Evolutionary conservation across 1,140 invertebrate species (phyloP), one percentile per base, ranked within the genome.

Genomic region (Drosophila willistoni): DNA sequence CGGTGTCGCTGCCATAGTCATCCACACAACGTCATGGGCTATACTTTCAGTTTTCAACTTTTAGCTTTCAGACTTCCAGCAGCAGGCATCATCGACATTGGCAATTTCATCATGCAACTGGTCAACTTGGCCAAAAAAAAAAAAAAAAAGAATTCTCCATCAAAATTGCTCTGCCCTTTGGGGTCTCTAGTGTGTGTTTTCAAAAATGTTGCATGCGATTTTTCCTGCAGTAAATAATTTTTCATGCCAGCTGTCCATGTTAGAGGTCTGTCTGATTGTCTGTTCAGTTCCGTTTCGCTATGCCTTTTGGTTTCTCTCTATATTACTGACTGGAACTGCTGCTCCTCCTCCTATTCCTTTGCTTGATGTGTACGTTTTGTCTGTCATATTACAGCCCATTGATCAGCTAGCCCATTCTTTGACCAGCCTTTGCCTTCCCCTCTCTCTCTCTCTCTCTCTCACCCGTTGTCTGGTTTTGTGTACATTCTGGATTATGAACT

Each of bases 191-290:
- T 19, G 17, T 51, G 44, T 51, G 44, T 51, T 62, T 57, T 17
- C 29, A 77, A 74, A 77, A 82, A 82, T 75, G 72, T 74, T 75
- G 84, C 73, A 73, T 73, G 77, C 71, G 64, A 87, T 87, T 87
- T 89, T 89, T 90, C 85, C 76, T 89, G 85, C 81, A 81, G 81
- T 89, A 89, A 90, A 89, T 85, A 85, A 89, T 89, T 89, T 90
- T 90, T 90, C 85, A 90, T 87, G 80, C 84, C 79, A 86, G 62
- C 83, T 86, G 79, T 83, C 79, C 83, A 71, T 82, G 76, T 71
- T 79, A 56, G 29, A 29, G 73, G 79, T 87, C 68, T 82, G 83
- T 64, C 64, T 71, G 62, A 42, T 29, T 41, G 54, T n/a, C 51
- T 25, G 33, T 41, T 41, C 36, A 22, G 17, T 54, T 47, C 36